A percentile compares a stretch with the other conserved stretches of the same genome.
Conservation (phyloP, 1,140 invertebrate species). For the Halictus rubicundus region DNA sequence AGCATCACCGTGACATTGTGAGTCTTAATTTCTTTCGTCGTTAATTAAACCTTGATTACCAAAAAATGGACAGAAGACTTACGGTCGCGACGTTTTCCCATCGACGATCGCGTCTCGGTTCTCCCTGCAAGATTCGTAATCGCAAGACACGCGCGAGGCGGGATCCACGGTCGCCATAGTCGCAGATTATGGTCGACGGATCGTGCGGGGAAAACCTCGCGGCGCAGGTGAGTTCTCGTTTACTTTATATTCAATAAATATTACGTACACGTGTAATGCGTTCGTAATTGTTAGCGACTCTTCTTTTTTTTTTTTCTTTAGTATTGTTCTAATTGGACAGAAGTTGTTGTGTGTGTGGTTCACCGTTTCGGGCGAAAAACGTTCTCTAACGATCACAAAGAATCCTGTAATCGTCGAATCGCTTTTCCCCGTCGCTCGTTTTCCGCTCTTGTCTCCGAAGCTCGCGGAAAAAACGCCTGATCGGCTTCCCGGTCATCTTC, state of each 20-base stretch:
- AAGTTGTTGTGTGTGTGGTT: slow-evolving; percentile 67
- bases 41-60: slow-evolving; percentile 68
- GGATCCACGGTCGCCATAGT: no score
- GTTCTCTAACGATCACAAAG: slow-evolving; percentile 41
- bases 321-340: slow-evolving; percentile 79
- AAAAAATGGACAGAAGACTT: slow-evolving; percentile 73
- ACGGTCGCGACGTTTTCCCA: slow-evolving; percentile 49
- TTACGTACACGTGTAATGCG: slow-evolving; percentile 73
- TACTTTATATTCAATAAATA: slow-evolving; percentile 75
- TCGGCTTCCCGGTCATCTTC: no score
- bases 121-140: background rate
- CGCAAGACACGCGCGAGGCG: no score
- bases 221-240: slow-evolving; percentile 57
- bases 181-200: background rate
- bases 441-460: no score
- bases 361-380: slow-evolving; percentile 72
- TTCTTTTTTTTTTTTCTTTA: slow-evolving; percentile 45
- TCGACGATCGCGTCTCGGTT: background rate
- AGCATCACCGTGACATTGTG: slow-evolving; percentile 64
- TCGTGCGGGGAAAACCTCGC: slow-evolving; percentile 60
- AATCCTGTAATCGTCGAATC: no score
- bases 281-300: slow-evolving; percentile 70
- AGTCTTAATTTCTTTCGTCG: slow-evolving; percentile 61
- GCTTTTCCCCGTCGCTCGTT: no score
- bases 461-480: no score